Evolutionary conservation across 2,888 invertebrate genomes (phyloP).

Genomic region (Nasonia oneida): DNA sequence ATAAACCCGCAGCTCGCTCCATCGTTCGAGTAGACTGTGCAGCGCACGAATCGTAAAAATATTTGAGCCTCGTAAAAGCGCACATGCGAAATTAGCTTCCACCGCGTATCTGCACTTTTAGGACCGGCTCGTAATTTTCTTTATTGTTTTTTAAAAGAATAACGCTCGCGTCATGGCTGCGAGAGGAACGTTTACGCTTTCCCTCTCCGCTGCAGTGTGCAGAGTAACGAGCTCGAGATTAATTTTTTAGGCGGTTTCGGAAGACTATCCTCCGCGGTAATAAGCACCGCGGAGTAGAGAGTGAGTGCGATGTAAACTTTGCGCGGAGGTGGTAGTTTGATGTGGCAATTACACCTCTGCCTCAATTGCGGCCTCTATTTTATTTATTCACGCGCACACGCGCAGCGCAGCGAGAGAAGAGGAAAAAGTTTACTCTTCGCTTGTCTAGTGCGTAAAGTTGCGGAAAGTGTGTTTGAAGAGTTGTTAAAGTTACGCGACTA

Average conservation of each 20-base stretch:
- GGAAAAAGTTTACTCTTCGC: not conserved
- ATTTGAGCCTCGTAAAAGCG: slow-evolving; percentile 1
- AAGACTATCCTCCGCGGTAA: not conserved
- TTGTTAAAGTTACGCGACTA: not conserved
- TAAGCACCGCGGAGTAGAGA: too few species aligned
- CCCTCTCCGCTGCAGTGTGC: not conserved
- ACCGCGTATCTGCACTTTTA: not conserved
- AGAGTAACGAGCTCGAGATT: slow-evolving; percentile 2
- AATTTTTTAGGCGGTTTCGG: slow-evolving; percentile 8
- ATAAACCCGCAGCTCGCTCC: not conserved
- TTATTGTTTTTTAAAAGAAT: slow-evolving; percentile 18
- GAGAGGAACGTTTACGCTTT: not conserved
- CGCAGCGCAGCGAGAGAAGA: too few species aligned
- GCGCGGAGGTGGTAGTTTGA: too few species aligned
- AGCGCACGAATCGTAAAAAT: not conserved
- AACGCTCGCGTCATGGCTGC: not conserved
- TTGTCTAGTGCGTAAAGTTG: not conserved
- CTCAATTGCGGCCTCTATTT: too few species aligned
- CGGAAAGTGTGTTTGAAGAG: not conserved
- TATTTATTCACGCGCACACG: too few species aligned
- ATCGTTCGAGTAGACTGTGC: not conserved
- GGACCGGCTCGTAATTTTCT: not conserved
- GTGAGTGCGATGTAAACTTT: too few species aligned
- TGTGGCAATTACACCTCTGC: too few species aligned
- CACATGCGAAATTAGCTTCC: slow-evolving; percentile 2